Evolutionary conservation across 2,888 invertebrate species (phyloP).

Genomic region (Hecatera dysodea): DNA sequence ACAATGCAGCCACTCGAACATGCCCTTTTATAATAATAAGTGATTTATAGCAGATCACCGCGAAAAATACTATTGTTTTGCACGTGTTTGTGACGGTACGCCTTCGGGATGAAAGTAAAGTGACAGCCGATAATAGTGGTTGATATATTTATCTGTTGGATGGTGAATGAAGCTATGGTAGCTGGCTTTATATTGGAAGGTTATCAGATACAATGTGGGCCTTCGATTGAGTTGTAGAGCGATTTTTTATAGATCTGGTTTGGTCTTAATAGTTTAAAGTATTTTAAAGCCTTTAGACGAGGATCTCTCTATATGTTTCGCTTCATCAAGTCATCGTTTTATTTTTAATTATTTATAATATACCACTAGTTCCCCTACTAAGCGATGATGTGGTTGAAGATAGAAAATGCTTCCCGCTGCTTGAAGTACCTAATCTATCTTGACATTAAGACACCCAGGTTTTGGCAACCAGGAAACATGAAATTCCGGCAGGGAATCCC

Average conservation of each 20-base stretch:
- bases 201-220: constrained; percentile 36
- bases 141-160: constrained; percentile 71
- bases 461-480: no score
- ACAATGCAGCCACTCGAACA: constrained; percentile 89
- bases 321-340: no score
- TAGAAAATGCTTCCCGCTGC: no score
- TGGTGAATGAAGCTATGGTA: constrained; percentile 63
- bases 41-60: constrained; percentile 87
- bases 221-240: constrained; percentile 55
- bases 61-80: constrained; percentile 85
- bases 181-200: constrained; percentile 40
- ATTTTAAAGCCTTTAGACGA: not conserved
- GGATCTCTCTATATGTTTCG: not conserved
- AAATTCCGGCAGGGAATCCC: no score
- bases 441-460: no score
- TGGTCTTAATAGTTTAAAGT: not conserved
- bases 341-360: no score
- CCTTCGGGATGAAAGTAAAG: constrained; percentile 72
- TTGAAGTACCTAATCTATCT: no score
- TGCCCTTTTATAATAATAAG: constrained; percentile 88
- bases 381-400: no score
- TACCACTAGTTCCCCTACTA: no score
- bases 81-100: constrained; percentile 84
- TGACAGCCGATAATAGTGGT: constrained; percentile 64
- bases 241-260: constrained; percentile 1